Conservation (phyloP, 1,140 invertebrate species). For the Lethrus apterus region DNA sequence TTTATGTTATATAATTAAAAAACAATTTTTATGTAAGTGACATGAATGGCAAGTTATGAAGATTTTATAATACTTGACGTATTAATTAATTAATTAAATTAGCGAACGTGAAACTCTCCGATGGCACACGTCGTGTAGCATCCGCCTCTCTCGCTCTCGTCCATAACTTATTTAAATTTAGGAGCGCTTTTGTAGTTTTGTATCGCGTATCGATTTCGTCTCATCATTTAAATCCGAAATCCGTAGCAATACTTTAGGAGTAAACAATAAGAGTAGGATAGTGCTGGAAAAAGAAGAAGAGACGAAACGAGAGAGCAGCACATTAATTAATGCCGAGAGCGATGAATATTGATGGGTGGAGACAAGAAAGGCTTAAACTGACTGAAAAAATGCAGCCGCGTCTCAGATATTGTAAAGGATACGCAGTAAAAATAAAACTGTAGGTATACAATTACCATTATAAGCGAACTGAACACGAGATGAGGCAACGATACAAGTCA, state of each 20-base stretch:
- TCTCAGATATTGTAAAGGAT: constrained; percentile 14
- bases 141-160: too few species aligned
- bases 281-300: not conserved
- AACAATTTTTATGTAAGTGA: too few species aligned
- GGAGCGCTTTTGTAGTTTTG: too few species aligned
- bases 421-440: constrained; percentile 21
- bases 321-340: constrained; percentile 11
- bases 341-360: constrained; percentile 16
- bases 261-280: constrained; percentile 8
- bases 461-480: constrained; percentile 22
- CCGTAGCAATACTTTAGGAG: constrained; percentile 6
- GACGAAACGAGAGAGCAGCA: not conserved
- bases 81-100: too few species aligned
- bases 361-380: constrained; percentile 15
- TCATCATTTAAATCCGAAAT: constrained; percentile 14
- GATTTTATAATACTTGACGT: too few species aligned
- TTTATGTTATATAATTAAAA: too few species aligned
- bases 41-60: too few species aligned
- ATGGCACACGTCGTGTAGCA: too few species aligned
- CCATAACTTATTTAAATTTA: too few species aligned
- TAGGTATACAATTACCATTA: constrained; percentile 26
- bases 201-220: constrained; percentile 13
- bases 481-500: constrained; percentile 21
- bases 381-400: constrained; percentile 13
- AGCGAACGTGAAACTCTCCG: too few species aligned